Evolutionary conservation across 2,113 vertebrate genomes (phyloP), one percentile per base, ranked within the genome.

Genomic region (Daphoenositta chrysoptera): DNA sequence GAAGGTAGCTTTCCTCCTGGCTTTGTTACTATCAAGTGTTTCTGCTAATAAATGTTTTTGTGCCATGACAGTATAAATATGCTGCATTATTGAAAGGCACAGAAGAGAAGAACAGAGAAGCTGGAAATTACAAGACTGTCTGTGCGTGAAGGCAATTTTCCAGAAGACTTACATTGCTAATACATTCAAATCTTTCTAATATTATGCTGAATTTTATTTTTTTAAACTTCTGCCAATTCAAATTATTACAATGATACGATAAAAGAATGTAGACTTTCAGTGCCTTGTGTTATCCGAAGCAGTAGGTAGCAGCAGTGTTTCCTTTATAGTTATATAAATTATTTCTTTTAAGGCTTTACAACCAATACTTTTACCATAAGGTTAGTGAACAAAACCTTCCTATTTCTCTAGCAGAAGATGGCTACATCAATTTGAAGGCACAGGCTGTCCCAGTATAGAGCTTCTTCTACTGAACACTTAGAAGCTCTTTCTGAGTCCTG

Each of bases 111-210:
- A 91, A 85, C 23, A 28, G 51, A 68, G 68, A 93, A 85, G 13
- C n/a, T 95, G 70, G 63, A 87, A 96, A 93, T 95, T 93, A 93
- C 65, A 78, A 87, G 87, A 68, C 37, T 87, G 28, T 17, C 73
- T 87, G 39, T 79, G 91, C 31, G 0, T 97, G 70, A 96, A 93
- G 58, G 63, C 84, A 96, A 87, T 96, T 96, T 96, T 95, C 91
- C 45, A 47, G 81, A 89, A 91, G 93, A 87, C 83, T 96, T 93
- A 22, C 21, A 23, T 69, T 78, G 72, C 77, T 96, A 87, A 91
- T 93, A 37, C n/a, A 57, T 75, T 93, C 39, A 76, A 64, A 80
- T 87, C 48, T 93, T 89, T 94, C 61, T 87, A 71, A 91, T 72
- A 76, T 30, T 30, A 72, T 47, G 45, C 56, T 79, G 26, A 42